Evolutionary conservation across 2,797 vertebrate genomes (phyloP).

Genomic region (Pseudocheirus occidentalis): DNA sequence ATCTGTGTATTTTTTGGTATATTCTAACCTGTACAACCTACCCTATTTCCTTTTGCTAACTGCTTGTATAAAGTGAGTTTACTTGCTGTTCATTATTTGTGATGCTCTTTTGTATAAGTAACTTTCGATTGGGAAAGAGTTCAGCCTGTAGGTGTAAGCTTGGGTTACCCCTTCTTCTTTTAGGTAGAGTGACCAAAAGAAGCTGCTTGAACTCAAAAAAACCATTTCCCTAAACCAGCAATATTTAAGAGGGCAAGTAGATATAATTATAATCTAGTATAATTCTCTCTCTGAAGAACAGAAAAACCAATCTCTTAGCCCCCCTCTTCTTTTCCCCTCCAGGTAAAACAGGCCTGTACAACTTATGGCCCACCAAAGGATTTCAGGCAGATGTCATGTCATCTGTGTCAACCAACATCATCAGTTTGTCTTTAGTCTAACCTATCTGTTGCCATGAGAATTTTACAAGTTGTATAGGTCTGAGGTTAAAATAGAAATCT

Average conservation of each 20-base stretch:
- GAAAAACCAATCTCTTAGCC: background rate
- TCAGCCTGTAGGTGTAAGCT: background rate
- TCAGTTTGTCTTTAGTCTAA: too few species aligned
- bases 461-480: too few species aligned
- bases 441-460: too few species aligned
- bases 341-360: background rate
- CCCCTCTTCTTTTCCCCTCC: background rate
- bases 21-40: too few species aligned
- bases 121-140: background rate
- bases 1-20: background rate
- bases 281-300: too few species aligned
- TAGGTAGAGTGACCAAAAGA: background rate
- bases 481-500: background rate
- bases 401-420: too few species aligned
- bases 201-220: background rate
- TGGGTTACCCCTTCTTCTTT: background rate
- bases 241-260: background rate
- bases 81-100: background rate
- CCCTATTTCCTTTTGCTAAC: background rate
- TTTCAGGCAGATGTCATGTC: too few species aligned
- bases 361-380: too few species aligned
- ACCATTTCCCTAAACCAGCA: background rate
- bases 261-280: background rate
- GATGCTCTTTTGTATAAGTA: background rate
- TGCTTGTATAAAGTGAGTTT: background rate